These are phyloP conservation scores for Drosophila kambysellisi DNA, from an alignment of 2,888 invertebrate genomes.

Conservation along the genomic window DNA sequence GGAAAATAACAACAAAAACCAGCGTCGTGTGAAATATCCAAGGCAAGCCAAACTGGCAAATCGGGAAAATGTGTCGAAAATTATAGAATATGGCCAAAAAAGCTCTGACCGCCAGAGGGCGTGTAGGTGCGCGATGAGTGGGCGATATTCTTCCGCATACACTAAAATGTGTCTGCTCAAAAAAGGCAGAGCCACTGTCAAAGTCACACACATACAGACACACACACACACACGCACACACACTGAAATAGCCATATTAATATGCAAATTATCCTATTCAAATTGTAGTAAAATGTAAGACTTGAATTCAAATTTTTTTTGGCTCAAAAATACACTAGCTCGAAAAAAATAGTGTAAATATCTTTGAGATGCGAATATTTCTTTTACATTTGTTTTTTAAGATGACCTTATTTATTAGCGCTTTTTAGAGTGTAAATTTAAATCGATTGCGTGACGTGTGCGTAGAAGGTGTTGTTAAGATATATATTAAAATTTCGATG, in stretches of 20 bases:
- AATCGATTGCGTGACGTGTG: neutral
- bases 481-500: neutral
- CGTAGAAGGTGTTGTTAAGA: neutral
- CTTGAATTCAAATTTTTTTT: neutral
- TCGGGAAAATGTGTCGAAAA: constrained; percentile 80
- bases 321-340: constrained; percentile 2
- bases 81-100: constrained; percentile 47
- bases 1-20: constrained; percentile 20
- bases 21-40: constrained; percentile 58
- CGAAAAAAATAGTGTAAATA: no score
- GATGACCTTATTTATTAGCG: neutral
- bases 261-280: constrained; percentile 53
- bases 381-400: neutral
- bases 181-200: constrained; percentile 57
- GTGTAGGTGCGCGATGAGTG: constrained; percentile 16
- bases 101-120: constrained; percentile 35
- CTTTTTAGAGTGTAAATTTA: neutral
- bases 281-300: constrained; percentile 2
- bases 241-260: constrained; percentile 32
- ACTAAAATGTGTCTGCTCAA: constrained; percentile 15
- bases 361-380: neutral
- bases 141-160: neutral
- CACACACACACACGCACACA: constrained; percentile 17
- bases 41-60: constrained; percentile 40
- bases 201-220: constrained; percentile 26